These are phyloP conservation scores for Eriosoma lanigerum DNA, from an alignment of 1,140 invertebrate species.

Conservation along the genomic window DNA sequence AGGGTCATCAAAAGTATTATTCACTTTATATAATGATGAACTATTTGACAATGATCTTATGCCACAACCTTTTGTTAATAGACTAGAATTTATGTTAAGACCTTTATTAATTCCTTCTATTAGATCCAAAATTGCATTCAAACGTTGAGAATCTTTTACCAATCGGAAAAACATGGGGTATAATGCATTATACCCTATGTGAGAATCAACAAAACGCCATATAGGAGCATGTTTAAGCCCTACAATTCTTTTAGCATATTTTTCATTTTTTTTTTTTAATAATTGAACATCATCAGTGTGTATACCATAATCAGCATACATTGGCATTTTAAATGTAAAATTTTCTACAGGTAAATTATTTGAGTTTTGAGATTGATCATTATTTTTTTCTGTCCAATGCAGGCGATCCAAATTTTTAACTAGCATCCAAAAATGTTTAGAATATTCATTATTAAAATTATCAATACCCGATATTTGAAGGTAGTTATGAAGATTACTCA, in stretches of 20 bases:
- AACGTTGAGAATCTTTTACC: constrained; percentile 77
- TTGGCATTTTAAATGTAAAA: too few relatives aligned
- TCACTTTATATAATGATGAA: constrained; percentile 85
- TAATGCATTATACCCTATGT: constrained; percentile 94
- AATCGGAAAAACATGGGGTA: constrained; percentile 91
- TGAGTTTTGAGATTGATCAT: constrained; percentile 58
- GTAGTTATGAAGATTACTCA: constrained; percentile 78
- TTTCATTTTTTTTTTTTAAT: constrained; percentile 62
- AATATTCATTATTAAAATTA: constrained; percentile 65
- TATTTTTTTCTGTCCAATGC: constrained; percentile 77
- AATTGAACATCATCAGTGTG: constrained; percentile 84
- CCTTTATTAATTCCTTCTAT: constrained; percentile 59
- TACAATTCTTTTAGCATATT: constrained; percentile 63
- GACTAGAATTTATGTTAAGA: constrained; percentile 61
- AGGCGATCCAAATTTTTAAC: constrained; percentile 77
- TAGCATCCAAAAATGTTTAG: constrained; percentile 67
- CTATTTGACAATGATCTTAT: constrained; percentile 83
- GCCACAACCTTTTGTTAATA: constrained; percentile 92
- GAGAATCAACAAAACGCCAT: constrained; percentile 75
- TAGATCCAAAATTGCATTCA: constrained; percentile 78
- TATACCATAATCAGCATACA: constrained; percentile 87
- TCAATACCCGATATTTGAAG: constrained; percentile 66
- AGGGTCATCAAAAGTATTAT: constrained; percentile 96
- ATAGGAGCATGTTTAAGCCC: constrained; percentile 67
- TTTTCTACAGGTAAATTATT: too few relatives aligned